These are phyloP conservation scores for Choreutis nemorana DNA, from an alignment of 2,888 invertebrate genomes.

Conservation along the genomic window DNA sequence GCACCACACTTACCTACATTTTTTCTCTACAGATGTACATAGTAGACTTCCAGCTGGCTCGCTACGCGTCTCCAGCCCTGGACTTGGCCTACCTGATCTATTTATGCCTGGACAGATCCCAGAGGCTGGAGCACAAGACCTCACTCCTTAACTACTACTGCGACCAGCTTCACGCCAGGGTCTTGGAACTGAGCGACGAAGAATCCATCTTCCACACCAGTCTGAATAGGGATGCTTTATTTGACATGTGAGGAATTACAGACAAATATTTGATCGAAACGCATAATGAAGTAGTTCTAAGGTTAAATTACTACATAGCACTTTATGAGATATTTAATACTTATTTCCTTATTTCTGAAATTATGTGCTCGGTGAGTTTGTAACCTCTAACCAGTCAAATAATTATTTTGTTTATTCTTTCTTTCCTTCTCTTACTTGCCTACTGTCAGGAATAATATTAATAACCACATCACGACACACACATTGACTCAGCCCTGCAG, in stretches of 20 bases:
- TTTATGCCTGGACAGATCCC: slow-evolving; percentile 70
- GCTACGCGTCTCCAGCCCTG: slow-evolving; percentile 74
- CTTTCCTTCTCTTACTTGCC: too few relatives aligned
- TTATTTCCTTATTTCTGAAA: too few relatives aligned
- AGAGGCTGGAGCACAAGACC: slow-evolving; percentile 66
- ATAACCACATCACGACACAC: too few relatives aligned
- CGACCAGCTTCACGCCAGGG: slow-evolving; percentile 62
- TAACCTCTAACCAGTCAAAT: too few relatives aligned
- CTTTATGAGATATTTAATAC: too few relatives aligned
- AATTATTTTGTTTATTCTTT: too few relatives aligned
- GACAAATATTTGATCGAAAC: too few relatives aligned
- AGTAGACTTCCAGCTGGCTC: slow-evolving; percentile 75
- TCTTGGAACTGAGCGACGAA: slow-evolving; percentile 61
- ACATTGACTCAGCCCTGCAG: too few relatives aligned
- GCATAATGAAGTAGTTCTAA: too few relatives aligned
- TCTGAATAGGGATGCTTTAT: slow-evolving; percentile 55
- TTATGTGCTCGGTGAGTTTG: too few relatives aligned
- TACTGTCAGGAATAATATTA: too few relatives aligned
- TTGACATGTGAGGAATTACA: slow-evolving; percentile 56
- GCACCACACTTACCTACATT: background rate
- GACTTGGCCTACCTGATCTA: slow-evolving; percentile 73
- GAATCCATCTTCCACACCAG: slow-evolving; percentile 36
- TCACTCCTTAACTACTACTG: slow-evolving; percentile 69
- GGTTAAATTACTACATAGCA: too few relatives aligned
- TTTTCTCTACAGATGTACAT: slow-evolving; percentile 64